phyloP scores from a whole-genome alignment of 92 coral and sea anemone genomes.

The Porites rus region DNA sequence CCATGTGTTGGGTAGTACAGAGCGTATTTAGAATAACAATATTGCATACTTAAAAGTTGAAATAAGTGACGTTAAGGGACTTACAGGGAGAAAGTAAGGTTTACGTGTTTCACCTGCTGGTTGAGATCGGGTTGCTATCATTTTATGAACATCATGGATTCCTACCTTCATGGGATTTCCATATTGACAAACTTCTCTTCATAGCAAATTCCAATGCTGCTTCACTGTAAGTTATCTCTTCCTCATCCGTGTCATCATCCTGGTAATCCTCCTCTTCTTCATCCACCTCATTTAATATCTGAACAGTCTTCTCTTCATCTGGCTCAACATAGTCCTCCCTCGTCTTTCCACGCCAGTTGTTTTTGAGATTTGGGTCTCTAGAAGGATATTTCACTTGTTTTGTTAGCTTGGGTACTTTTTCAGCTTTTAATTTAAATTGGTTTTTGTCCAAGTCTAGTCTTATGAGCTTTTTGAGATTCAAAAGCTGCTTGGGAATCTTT shows the following conservation, averaged over 20 bases:
- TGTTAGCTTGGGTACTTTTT: conserved; percentile 91
- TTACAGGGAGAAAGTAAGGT: too few relatives aligned
- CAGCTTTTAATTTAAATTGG: conserved; percentile 78
- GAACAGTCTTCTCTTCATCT: conserved; percentile 44
- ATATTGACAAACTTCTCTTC: conserved; percentile 91
- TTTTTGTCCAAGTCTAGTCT: conserved; percentile 95
- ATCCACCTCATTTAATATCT: conserved; percentile 67
- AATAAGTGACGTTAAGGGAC: too few relatives aligned
- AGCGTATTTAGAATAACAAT: too few relatives aligned
- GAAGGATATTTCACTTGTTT: conserved; percentile 81
- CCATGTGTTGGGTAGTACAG: too few relatives aligned
- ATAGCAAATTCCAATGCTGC: conserved; percentile 83
- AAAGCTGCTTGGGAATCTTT: conserved; percentile 84
- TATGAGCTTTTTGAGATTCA: conserved; percentile 76
- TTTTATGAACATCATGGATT: too few relatives aligned
- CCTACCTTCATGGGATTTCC: conserved; percentile 89
- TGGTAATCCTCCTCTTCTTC: conserved; percentile 63
- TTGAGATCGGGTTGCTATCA: too few relatives aligned
- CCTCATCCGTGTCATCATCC: conserved; percentile 37
- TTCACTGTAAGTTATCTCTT: conserved; percentile 73
- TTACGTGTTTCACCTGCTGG: too few relatives aligned
- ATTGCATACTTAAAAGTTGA: too few relatives aligned
- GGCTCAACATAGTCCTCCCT: conserved; percentile 72
- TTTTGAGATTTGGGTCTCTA: conserved; percentile 77
- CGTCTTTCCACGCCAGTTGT: conserved; percentile 88